Evolutionary conservation across 2,113 vertebrate genomes (phyloP).

Genomic region (Prinia subflava): DNA sequence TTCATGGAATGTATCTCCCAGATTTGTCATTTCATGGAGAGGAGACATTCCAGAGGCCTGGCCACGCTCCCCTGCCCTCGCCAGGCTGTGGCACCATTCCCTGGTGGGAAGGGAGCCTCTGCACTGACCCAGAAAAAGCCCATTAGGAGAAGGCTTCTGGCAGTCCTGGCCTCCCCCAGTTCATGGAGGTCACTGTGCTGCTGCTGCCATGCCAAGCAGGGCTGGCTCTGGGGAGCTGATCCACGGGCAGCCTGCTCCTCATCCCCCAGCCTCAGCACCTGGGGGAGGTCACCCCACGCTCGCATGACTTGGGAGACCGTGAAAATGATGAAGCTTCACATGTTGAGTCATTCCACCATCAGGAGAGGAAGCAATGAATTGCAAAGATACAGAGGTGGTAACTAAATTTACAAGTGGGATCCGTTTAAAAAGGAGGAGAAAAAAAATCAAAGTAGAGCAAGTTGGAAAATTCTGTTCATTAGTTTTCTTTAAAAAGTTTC

Average conservation of each 20-base stretch:
- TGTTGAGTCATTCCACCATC: slow-evolving; percentile 64
- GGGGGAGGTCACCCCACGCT: slow-evolving; percentile 19
- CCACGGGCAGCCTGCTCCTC: not conserved
- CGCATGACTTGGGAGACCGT: slow-evolving; percentile 47
- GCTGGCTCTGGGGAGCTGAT: not conserved
- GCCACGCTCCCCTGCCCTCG: not conserved
- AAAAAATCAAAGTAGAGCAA: slow-evolving; percentile 61
- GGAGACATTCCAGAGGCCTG: not conserved
- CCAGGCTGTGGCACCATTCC: not conserved
- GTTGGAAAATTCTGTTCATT: slow-evolving; percentile 64
- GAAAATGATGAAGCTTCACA: slow-evolving; percentile 64
- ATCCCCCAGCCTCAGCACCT: not conserved
- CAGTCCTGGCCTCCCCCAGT: not conserved
- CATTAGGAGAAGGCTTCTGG: not conserved
- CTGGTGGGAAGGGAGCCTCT: not conserved
- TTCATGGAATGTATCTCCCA: rapidly evolving
- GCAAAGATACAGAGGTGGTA: slow-evolving; percentile 65
- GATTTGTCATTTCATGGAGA: not conserved
- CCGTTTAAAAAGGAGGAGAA: slow-evolving; percentile 34
- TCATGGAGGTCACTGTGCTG: not conserved
- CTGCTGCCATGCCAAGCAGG: not conserved
- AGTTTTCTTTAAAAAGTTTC: slow-evolving; percentile 46
- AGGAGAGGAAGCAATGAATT: slow-evolving; percentile 61
- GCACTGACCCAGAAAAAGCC: not conserved
- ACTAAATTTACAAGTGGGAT: slow-evolving; percentile 64